Evolutionary conservation across 2,888 invertebrate genomes (phyloP).

Genomic region (Euplexia lucipara): DNA sequence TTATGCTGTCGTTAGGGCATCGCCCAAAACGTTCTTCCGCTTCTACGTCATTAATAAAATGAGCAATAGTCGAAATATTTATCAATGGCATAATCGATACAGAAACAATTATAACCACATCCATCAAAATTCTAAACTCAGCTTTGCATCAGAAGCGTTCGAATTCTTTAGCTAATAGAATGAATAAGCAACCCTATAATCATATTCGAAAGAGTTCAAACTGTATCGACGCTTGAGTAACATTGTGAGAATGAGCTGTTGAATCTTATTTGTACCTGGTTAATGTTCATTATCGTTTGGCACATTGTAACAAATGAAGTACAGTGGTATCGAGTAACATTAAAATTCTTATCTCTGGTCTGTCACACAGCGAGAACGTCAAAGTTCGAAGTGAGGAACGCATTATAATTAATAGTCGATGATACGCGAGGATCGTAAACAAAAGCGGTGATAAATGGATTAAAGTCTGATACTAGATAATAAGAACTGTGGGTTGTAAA

Average conservation of each 20-base stretch:
- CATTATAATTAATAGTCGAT: slow-evolving; percentile 91
- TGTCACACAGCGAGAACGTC: slow-evolving; percentile 90
- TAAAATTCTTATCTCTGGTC: slow-evolving; percentile 90
- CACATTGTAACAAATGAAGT: slow-evolving; percentile 69
- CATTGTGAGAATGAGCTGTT: slow-evolving; percentile 42
- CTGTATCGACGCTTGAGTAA: slow-evolving; percentile 57
- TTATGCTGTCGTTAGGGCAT: slow-evolving; percentile 86
- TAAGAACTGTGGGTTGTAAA: slow-evolving; percentile 87
- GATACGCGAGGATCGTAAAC: slow-evolving; percentile 90
- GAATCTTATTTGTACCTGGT: slow-evolving; percentile 49
- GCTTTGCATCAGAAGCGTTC: slow-evolving; percentile 75
- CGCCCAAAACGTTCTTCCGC: slow-evolving; percentile 86
- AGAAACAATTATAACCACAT: slow-evolving; percentile 91
- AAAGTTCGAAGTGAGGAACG: slow-evolving; percentile 90
- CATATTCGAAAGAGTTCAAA: slow-evolving; percentile 70
- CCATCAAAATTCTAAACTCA: slow-evolving; percentile 89
- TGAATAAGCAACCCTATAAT: slow-evolving; percentile 69
- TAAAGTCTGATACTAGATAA: slow-evolving; percentile 88
- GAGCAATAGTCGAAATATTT: slow-evolving; percentile 90
- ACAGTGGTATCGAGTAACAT: slow-evolving; percentile 86
- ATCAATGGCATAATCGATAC: slow-evolving; percentile 91
- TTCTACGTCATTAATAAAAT: slow-evolving; percentile 91
- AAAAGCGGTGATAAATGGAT: slow-evolving; percentile 91
- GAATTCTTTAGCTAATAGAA: slow-evolving; percentile 65
- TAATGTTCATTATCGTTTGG: slow-evolving; percentile 73